phyloP scores from a whole-genome alignment of 1,140 invertebrate genomes.

The Bombus turneri region DNA sequence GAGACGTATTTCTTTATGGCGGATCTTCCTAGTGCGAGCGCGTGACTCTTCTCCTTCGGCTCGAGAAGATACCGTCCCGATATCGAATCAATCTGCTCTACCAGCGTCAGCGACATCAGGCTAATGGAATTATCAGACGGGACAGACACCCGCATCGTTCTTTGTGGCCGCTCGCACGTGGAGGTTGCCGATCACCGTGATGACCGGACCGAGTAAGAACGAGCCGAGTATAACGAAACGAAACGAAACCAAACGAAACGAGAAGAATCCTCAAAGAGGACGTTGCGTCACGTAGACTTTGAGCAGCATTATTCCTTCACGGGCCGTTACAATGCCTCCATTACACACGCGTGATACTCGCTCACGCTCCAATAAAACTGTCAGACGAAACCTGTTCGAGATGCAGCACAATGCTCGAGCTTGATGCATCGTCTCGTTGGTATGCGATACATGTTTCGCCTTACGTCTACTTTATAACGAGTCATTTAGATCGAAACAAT shows the following conservation, averaged over 20 bases:
- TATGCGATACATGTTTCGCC: slow-evolving; percentile 59
- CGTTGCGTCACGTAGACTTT: slow-evolving; percentile 61
- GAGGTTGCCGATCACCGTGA: slow-evolving; percentile 27
- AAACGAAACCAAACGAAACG: slow-evolving; percentile 33
- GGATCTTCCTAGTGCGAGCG: neutral
- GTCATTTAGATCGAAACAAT: slow-evolving; percentile 33
- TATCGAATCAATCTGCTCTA: slow-evolving; percentile 52
- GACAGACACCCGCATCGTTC: slow-evolving; percentile 51
- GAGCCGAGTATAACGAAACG: slow-evolving; percentile 28
- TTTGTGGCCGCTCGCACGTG: slow-evolving; percentile 44
- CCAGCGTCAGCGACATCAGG: slow-evolving; percentile 44
- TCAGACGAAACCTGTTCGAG: slow-evolving; percentile 58
- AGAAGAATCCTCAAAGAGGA: slow-evolving; percentile 42
- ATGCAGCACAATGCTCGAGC: slow-evolving; percentile 61
- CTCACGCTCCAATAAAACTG: slow-evolving; percentile 72
- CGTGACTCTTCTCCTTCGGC: slow-evolving; percentile 31
- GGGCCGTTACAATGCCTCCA: slow-evolving; percentile 66
- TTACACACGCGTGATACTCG: slow-evolving; percentile 72
- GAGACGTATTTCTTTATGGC: neutral
- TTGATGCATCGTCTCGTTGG: slow-evolving; percentile 59
- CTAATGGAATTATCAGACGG: slow-evolving; percentile 74
- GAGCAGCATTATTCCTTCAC: slow-evolving; percentile 59
- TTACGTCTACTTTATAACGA: slow-evolving; percentile 33
- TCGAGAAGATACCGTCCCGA: slow-evolving; percentile 41
- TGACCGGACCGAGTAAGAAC: slow-evolving; percentile 55